Conservation (phyloP, 1,140 invertebrate species). For the Hylyphantes graminicola region DNA sequence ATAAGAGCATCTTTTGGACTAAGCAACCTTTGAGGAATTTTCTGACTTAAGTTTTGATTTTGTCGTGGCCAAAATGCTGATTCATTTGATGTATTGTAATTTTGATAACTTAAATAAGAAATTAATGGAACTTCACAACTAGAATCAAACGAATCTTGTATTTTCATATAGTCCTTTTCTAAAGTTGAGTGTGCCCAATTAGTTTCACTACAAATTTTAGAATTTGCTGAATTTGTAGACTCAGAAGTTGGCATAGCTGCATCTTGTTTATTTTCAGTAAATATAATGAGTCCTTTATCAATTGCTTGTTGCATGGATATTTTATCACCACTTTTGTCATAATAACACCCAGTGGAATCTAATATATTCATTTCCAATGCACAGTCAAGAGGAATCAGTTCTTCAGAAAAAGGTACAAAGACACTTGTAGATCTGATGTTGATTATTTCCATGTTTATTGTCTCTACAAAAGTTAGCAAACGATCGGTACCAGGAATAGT, state of each 20-base stretch:
- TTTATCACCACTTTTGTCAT: constrained; percentile 83
- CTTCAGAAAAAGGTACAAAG: constrained; percentile 53
- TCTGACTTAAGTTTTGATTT: constrained; percentile 12
- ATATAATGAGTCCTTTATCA: constrained; percentile 79
- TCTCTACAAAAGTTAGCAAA: constrained; percentile 70
- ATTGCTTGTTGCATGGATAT: constrained; percentile 84
- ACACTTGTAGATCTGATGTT: constrained; percentile 67
- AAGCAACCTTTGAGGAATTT: constrained; percentile 38
- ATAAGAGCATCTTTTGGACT: constrained; percentile 75
- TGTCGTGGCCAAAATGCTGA: constrained; percentile 6
- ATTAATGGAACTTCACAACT: no score
- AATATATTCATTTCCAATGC: constrained; percentile 84
- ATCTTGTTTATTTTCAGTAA: constrained; percentile 64
- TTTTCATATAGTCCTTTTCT: background rate
- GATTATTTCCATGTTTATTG: constrained; percentile 70
- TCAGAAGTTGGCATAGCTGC: background rate
- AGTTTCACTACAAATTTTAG: background rate
- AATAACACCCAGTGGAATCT: constrained; percentile 79
- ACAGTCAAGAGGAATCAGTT: constrained; percentile 79
- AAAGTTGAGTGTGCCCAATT: background rate
- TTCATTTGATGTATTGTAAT: background rate
- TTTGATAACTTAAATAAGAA: no score
- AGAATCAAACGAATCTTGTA: no score
- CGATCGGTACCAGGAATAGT: constrained; percentile 74
- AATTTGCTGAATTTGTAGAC: background rate